Percentiles rank a stretch among this genome's conserved stretches.
Evolutionary conservation across 2,888 invertebrate species (phyloP).

Genomic region (Auanema freiburgensis): DNA sequence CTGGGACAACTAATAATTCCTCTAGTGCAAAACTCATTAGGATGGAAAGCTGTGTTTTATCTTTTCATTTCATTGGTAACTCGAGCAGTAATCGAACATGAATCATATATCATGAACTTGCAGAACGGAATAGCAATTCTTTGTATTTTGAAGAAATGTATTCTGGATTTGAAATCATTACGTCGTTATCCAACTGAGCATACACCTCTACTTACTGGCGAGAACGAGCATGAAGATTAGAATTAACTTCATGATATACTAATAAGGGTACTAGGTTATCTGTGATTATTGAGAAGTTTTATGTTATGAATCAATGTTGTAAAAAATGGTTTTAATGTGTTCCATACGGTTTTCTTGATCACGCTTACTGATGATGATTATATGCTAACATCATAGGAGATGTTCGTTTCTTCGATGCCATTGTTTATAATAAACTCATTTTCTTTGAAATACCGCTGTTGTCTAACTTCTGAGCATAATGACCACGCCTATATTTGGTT

Average conservation of each 20-base stretch:
- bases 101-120: constrained; percentile 21
- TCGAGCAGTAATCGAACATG: too few relatives aligned
- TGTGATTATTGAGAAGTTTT: too few relatives aligned
- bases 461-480: too few relatives aligned
- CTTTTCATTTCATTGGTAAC: constrained; percentile 71
- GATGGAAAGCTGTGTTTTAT: constrained; percentile 67
- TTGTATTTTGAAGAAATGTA: constrained; percentile 49
- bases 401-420: too few relatives aligned
- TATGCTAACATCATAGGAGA: too few relatives aligned
- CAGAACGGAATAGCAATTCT: constrained; percentile 55
- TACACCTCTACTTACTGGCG: constrained; percentile 41
- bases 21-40: constrained; percentile 62
- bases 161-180: constrained; percentile 45
- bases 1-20: constrained; percentile 67
- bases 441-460: too few relatives aligned
- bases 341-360: too few relatives aligned
- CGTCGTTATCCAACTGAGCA: constrained; percentile 35
- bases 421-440: too few relatives aligned
- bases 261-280: not conserved
- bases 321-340: too few relatives aligned
- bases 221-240: constrained; percentile 25
- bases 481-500: too few relatives aligned
- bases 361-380: too few relatives aligned
- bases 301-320: too few relatives aligned
- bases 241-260: not conserved